Conservation (phyloP, 2,113 vertebrate species). For the Rhinoptilus africanus region DNA sequence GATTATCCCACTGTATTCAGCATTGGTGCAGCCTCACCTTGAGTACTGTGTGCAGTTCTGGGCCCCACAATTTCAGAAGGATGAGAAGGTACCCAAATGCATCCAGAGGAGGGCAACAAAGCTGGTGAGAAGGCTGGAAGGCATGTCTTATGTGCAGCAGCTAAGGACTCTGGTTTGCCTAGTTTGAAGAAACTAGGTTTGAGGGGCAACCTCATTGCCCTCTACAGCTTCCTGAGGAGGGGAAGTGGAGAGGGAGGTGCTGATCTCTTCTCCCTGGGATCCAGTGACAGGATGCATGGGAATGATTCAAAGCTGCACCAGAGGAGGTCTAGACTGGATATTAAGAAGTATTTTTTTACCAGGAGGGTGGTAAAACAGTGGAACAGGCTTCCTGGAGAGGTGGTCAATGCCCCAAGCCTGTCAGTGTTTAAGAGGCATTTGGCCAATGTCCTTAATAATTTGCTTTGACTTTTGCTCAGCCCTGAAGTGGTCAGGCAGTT, state of each 20-base stretch:
- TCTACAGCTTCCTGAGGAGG: neutral
- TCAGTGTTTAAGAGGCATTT: neutral
- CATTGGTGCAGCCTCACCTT: accelerated
- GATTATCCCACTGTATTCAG: neutral
- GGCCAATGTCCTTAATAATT: neutral
- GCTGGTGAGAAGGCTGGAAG: neutral
- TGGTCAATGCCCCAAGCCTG: accelerated
- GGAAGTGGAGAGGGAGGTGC: neutral
- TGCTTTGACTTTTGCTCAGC: neutral
- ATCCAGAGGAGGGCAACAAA: neutral
- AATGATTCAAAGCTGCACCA: neutral
- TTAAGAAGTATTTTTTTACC: neutral
- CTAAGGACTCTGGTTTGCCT: neutral
- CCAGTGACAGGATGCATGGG: accelerated
- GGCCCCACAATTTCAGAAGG: neutral
- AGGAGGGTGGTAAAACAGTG: neutral
- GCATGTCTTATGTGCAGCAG: accelerated
- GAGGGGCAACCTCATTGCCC: neutral
- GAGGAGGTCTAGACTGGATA: neutral
- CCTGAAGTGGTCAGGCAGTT: neutral
- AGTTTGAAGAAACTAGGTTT: neutral
- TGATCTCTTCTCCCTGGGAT: neutral
- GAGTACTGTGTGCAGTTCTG: neutral
- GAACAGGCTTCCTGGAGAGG: neutral
- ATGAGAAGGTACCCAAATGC: neutral